Base-by-base conservation (phyloP, 1,140 invertebrate genomes). In the Zaprionus kolodkinae region DNA sequence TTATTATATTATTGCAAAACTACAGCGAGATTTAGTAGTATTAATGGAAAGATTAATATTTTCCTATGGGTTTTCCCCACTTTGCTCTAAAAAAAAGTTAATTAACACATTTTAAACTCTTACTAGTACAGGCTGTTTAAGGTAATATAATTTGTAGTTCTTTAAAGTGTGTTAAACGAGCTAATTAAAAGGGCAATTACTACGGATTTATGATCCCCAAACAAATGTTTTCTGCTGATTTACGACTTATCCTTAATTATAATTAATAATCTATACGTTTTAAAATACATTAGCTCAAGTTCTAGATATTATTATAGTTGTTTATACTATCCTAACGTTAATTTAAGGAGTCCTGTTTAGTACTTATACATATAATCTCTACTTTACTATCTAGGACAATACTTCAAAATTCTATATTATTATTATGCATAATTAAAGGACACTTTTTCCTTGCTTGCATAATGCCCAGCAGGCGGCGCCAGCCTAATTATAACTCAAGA, bases 401-500 rank as follows among this genome's bases (percentile, higher is more conserved):
- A 12, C 4, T 1, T 15, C 40, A 21, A 12, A 12, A 6, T 15
- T 45, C 5, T 50, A 21, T 10, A 17, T 2, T 15, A 17, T 17
- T 17, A 17, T 48, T 48, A 17, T 17, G 6, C 9, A 48, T 15
- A 11, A 50, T 50, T 55, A 27, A 36, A 25, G 15, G 30, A 52
- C 7, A 52, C 50, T 36, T 38, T 36, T 25, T 36, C 10, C 33
- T 13, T 3, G 11, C 30, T 52, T 63, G 43, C 35, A 7, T 33
- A 52, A 63, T n/a, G n/a, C 10, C 17, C 30, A 21, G 25, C 30
- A 13, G 15, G 15, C 6, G 60, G 52, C 66, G 68, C 68, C 33
- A 45, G 12, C 63, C 59, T 72, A 45, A 67, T 72, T 76, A 67
- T 67, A 72, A 76, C 69, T 30, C 1, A 27, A 59, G 57, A 66